Base-by-base conservation (phyloP, 2,797 vertebrate species). In the Acrocephalus scirpaceus region DNA sequence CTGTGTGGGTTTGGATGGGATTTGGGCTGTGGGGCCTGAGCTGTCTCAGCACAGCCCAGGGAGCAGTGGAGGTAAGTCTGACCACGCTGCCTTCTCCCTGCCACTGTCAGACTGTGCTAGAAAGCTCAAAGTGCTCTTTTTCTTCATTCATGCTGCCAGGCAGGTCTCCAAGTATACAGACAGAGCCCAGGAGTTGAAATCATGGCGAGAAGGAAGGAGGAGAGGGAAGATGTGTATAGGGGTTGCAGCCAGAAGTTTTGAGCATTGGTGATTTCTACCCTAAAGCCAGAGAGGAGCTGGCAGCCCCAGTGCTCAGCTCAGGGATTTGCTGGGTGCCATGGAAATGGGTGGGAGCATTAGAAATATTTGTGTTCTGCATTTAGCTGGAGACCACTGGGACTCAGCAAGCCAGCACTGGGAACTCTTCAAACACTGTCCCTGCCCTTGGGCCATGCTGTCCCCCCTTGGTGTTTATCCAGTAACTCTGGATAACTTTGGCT, bases 41-140 rank as follows among this genome's bases (percentile, higher is more conserved):
- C 30, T 0, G 0, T 47, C 11, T 2, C 75, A 27, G 17, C 50
- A n/a, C 15, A 53, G 26, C 13, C 26, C 47, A 30, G 51, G 27
- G 67, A 89, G 67, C 51, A 15, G 9, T 7, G 30, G 23, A 47
- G 61, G 50, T 50, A 40, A 30, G 22, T 48, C 13, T 3, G 13
- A 25, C 36, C 69, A 11, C 34, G 50, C 61, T 66, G 66, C 38
- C 65, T 79, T 60, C 27, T 32, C 45, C 5, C 30, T 66, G 50
- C 54, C 29, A 16, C 45, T 8, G 40, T 32, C 45, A 83, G 76
- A n/a, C 45, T 54, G 21, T 54, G 38, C 72, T 88, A 57, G 88
- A 90, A 81, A 93, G 54, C 66, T 73, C 60, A 13, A 13, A 32
- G 26, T 4, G 10, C 47, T 75, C 56, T 48, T 2, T 7, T 76